Conservation (phyloP, 35 echinoderm and acorn worm species). For the Acanthaster planci region DNA sequence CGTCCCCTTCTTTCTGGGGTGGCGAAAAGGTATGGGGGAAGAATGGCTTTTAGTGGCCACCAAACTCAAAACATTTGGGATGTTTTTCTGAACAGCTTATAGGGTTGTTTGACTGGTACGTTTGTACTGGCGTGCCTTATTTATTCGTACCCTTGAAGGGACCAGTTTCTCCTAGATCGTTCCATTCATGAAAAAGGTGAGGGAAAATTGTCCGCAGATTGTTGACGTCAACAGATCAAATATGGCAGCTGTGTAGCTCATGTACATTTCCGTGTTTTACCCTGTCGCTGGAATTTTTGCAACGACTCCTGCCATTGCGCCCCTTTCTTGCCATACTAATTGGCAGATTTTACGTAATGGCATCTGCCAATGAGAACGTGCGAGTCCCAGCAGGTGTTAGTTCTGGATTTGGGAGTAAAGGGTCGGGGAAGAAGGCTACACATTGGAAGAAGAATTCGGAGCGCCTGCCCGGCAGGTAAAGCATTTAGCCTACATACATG, state of each 20-base stretch:
- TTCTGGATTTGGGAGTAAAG: constrained; percentile 68
- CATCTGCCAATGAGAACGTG: constrained; percentile 60
- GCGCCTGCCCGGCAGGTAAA: constrained; percentile 82
- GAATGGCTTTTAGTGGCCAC: neutral
- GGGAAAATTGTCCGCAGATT: neutral
- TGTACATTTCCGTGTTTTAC: neutral
- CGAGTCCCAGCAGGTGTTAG: constrained; percentile 53
- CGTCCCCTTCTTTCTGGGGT: no score
- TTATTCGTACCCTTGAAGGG: neutral
- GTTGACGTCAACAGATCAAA: constrained; percentile 12
- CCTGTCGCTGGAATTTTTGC: neutral
- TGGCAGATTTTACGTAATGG: constrained; percentile 14
- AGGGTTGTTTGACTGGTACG: neutral
- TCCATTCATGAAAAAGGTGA: neutral
- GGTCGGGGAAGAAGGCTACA: constrained; percentile 69
- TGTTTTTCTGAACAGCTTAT: neutral
- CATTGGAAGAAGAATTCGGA: constrained; percentile 92
- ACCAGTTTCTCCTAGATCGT: neutral
- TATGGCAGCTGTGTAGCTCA: neutral
- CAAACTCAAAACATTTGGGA: neutral
- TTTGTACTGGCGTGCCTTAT: neutral
- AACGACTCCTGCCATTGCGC: neutral
- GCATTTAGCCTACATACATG: neutral
- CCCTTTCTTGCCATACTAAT: neutral
- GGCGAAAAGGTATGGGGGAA: no score